Percentiles rank a stretch among this genome's conserved stretches.
Conservation (phyloP, 2,113 vertebrate species). For the Osmerus mordax region DNA sequence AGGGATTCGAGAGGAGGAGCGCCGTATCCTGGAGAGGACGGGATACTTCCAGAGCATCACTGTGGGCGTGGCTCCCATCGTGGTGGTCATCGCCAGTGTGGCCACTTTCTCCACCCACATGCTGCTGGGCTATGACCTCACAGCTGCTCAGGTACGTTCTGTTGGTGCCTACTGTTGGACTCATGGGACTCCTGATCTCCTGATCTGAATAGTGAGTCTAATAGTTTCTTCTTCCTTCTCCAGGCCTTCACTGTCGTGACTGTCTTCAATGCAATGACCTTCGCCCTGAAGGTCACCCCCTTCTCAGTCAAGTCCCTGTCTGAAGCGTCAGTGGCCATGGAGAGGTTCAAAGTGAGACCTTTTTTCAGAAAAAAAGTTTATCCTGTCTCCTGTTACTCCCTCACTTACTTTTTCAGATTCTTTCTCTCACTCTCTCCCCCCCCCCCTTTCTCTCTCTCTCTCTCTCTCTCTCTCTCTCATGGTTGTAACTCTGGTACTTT, state of each 20-base stretch:
- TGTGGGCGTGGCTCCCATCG: constrained; percentile 87
- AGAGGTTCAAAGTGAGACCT: constrained; percentile 85
- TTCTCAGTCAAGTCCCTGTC: constrained; percentile 93
- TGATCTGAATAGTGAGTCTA: background rate
- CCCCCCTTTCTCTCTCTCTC: background rate
- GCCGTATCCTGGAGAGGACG: constrained; percentile 77
- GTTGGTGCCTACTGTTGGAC: too few relatives aligned
- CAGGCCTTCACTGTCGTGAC: constrained; percentile 95
- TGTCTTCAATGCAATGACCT: constrained; percentile 95
- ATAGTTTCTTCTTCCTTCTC: constrained; percentile 19
- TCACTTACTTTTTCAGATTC: background rate
- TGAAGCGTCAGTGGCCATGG: constrained; percentile 85
- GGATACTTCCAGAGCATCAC: constrained; percentile 95
- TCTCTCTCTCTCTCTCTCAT: background rate
- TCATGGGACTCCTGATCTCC: background rate
- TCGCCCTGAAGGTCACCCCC: constrained; percentile 91
- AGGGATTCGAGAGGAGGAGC: constrained; percentile 87
- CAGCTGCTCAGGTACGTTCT: constrained; percentile 81
- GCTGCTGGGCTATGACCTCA: constrained; percentile 88
- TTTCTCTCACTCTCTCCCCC: background rate
- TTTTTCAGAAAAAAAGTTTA: too few relatives aligned
- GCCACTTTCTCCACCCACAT: constrained; percentile 89
- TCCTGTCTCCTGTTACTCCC: background rate
- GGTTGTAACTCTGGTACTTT: background rate
- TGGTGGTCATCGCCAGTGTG: constrained; percentile 91